Evolutionary conservation across 1,140 invertebrate genomes (phyloP), one percentile per base, ranked within the genome.

Genomic region (Magallana gigas): DNA sequence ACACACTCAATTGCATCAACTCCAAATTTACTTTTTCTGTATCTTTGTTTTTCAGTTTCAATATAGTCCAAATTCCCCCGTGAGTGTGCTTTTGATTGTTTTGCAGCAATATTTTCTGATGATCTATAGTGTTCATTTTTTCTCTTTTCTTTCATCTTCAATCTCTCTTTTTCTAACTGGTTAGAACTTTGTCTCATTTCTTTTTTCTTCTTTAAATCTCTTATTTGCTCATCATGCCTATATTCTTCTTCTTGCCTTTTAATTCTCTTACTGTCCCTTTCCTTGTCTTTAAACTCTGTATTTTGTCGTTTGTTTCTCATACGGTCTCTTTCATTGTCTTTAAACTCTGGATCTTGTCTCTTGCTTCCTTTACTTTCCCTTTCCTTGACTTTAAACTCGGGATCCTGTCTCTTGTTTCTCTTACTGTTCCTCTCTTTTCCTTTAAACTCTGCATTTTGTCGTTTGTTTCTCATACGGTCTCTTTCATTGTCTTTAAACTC

Each of bases 351-450:
- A 16, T 71, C 6, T 23, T 82, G 29, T 88, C 57, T 4, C 12
- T 29, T 57, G 80, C 59, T 87, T 83, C 23, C 58, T 57, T 8
- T 81, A 85, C 57, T 82, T 11, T 85, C n/a, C 59, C 85, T 86
- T 29, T 85, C 80, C 58, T 83, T 90, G 8, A 84, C 80, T 86
- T 85, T 89, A 64, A 57, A 57, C 56, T 86, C 58, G 12, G 56
- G 9, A 58, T 86, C 23, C 60, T 88, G 58, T 81, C 60, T 14
- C n/a, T 64, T 83, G 48, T 36, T 62, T 68, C 80, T 62, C n/a
- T 9, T 62, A 18, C 60, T 64, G 60, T 64, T 14, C 16, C 60
- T 64, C 5, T 64, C 60, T 5, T 64, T 64, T 1, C 14, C 14
- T 64, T 64, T 64, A 64, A 64, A 16, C 60, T 16, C 60, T 64